Evolutionary conservation across 2,888 invertebrate species (phyloP), one percentile per base, ranked within the genome.

Genomic region (Sceliomorpha sp.): DNA sequence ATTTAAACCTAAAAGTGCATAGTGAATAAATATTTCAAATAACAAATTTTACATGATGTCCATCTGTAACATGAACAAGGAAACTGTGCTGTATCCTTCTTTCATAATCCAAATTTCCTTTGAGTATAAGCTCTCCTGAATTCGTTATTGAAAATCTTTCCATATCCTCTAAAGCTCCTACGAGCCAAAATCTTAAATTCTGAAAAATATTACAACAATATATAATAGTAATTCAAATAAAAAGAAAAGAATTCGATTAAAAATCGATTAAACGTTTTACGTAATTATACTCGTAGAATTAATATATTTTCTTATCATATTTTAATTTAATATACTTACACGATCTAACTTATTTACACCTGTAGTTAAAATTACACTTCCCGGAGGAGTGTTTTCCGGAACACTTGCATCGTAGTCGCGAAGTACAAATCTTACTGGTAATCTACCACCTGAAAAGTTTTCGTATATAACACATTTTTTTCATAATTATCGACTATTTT

Each of bases 31-130:
- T 13, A 14, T 40, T 6, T n/a, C 12, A 13, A 17, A 14, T 34
- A 24, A 32, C 39, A n/a, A n/a, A n/a, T n/a, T n/a, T 89, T 85
- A 94, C 94, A 76, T 93, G 92, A 68, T 90, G 85, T 9, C 94
- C 94, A 88, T 97, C 96, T 0, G 95, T 94, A 44, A 95, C 96
- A 87, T 94, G 93, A 31, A 96, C 94, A 78, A 94, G 92, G 86
- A 97, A 95, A 59, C 91, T 89, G 85, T 95, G 96, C 24, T 90
- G 90, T 27, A 92, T 91, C 58, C 90, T 89, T 29, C 91, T 91
- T 87, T 97, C 97, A 85, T 93, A 96, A 90, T 97, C 96, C 50
- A 97, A 89, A 9, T 93, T 89, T 53, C 93, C 92, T 58, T 92
- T 91, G 53, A 97, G 89, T 9, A 95, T 90, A 39, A 97, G 90